Evolutionary conservation across 1,140 invertebrate species (phyloP).

Genomic region (Neodiprion fabricii): DNA sequence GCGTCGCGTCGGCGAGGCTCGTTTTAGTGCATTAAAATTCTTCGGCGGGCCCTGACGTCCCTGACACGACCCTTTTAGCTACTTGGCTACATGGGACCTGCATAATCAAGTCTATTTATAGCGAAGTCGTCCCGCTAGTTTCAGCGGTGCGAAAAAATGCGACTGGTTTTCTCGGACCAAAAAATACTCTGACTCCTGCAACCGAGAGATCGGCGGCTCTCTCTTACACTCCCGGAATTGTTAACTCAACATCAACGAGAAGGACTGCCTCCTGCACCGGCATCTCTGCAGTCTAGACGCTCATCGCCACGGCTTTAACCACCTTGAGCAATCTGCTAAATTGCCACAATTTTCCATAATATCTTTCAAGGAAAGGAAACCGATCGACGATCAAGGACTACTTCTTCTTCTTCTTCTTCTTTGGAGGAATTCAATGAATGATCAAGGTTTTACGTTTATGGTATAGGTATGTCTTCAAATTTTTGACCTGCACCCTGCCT

Average conservation of each 20-base stretch:
- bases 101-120: slow-evolving; percentile 27
- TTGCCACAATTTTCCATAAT: too few relatives aligned
- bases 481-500: too few relatives aligned
- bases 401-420: too few relatives aligned
- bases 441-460: too few relatives aligned
- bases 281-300: slow-evolving; percentile 9
- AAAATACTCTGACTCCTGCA: slow-evolving; percentile 16
- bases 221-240: slow-evolving; percentile 1
- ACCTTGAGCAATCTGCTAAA: slow-evolving; percentile 12
- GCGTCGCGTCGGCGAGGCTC: too few relatives aligned
- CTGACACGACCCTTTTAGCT: slow-evolving; percentile 12
- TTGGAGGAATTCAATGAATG: too few relatives aligned
- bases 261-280: too few relatives aligned
- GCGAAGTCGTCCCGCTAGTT: slow-evolving; percentile 23
- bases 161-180: slow-evolving; percentile 27
- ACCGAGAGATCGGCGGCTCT: background rate
- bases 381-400: too few relatives aligned
- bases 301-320: slow-evolving; percentile 18
- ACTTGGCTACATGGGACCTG: slow-evolving; percentile 8
- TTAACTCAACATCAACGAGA: background rate
- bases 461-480: too few relatives aligned
- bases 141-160: slow-evolving; percentile 23
- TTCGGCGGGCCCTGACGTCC: background rate
- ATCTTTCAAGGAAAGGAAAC: too few relatives aligned
- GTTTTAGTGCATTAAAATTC: background rate